Conservation (phyloP, 2,797 vertebrate species). For the Spheniscus humboldti region DNA sequence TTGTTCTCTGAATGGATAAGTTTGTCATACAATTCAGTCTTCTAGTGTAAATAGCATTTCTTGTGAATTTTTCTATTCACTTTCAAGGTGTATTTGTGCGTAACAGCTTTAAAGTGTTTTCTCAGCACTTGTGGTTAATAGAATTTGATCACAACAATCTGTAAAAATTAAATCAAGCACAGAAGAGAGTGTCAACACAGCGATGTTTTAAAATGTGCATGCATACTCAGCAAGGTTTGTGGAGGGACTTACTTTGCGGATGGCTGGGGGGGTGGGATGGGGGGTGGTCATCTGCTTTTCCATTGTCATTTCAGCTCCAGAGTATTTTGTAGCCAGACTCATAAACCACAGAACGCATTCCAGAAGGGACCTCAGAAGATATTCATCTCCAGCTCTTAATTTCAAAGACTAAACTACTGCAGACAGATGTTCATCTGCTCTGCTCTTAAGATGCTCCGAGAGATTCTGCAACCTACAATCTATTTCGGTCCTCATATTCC, state of each 20-base stretch:
- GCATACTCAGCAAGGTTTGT: background rate
- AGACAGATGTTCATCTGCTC: background rate
- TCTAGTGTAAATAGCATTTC: background rate
- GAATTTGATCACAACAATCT: slow-evolving; percentile 51
- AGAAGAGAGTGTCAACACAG: slow-evolving; percentile 6
- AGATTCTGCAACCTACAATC: background rate
- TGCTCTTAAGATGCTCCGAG: background rate
- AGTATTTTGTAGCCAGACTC: background rate
- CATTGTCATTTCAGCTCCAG: background rate
- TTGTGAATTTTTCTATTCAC: background rate
- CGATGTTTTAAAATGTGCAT: background rate
- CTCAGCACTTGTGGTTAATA: slow-evolving; percentile 34
- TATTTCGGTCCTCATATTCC: background rate
- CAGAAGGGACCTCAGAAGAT: background rate
- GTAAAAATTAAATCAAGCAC: slow-evolving; percentile 54
- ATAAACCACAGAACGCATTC: background rate
- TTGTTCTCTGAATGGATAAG: background rate
- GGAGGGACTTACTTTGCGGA: background rate
- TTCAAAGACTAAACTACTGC: background rate
- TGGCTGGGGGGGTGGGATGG: background rate
- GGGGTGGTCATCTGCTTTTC: background rate
- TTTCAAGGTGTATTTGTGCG: slow-evolving; percentile 16
- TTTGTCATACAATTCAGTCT: background rate
- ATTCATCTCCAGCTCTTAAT: background rate
- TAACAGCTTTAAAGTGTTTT: slow-evolving; percentile 45